Evolutionary conservation across 2,113 vertebrate species (phyloP), one percentile per base, ranked within the genome.

Genomic region (Pedionomus torquatus): DNA sequence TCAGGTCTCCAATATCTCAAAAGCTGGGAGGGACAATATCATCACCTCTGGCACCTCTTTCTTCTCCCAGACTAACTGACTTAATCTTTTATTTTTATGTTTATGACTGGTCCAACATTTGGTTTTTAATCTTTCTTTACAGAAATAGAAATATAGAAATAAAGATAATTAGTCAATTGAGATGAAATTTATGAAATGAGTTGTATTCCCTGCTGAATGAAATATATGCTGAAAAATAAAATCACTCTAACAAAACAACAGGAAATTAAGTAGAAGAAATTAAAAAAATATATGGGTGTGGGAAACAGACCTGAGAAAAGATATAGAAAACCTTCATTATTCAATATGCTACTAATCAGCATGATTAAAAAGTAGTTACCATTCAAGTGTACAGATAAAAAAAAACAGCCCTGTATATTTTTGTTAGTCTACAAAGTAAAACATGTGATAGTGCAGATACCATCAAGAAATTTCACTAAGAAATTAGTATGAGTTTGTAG

Each of bases 201-300:
- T 23, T 28, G 26, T 70, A 81, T 70, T 91, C 51, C 31, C 44
- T 31, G 20, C 13, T 52, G 54, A 89, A 91, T 81, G 89, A 93
- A 95, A 63, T 69, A 68, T 39, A 82, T 87, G 51, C 41, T 82
- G 72, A 91, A 93, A 79, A 84, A 84, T 68, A 84, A 83, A 94
- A 83, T 70, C n/a, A 69, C 31, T 65, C 44, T 49, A 87, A 78
- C 54, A 43, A 81, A 87, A 91, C 24, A 35, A 25, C 6, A 81
- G 28, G 8, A 80, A 84, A 81, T 43, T 3, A 85, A 39, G 12
- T 11, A 49, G 3, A 88, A 15, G 8, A 10, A 72, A 80, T 79
- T 77, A 4, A 16, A 77, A 90, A 93, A 61, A n/a, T 69, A 46
- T 15, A 11, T 8, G 24, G 41, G 15, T 83, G 24, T 39, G 10